Percentiles rank a stretch among this genome's conserved stretches.
These are phyloP conservation scores for Bicyclus anynana DNA, from an alignment of 1,140 invertebrate genomes.

Conservation along the genomic window DNA sequence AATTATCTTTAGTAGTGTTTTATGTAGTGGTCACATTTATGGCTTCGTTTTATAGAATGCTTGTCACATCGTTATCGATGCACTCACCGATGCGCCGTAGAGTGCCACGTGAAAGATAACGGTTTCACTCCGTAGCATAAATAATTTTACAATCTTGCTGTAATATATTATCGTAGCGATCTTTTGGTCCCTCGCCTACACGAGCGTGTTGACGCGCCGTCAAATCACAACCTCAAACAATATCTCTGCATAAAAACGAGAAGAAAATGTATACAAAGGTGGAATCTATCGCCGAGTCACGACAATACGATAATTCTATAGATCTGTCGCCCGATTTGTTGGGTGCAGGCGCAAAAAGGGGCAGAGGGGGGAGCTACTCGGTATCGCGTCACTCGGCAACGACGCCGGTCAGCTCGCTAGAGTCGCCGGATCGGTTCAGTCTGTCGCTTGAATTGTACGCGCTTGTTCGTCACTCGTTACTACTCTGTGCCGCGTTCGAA, in stretches of 20 bases:
- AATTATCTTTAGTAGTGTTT: neutral
- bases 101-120: slow-evolving; percentile 53
- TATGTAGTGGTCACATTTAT: neutral
- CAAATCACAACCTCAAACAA: slow-evolving; percentile 49
- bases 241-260: slow-evolving; percentile 50
- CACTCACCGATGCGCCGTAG: slow-evolving; percentile 30
- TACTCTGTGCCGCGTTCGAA: slow-evolving; percentile 33
- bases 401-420: slow-evolving; percentile 37
- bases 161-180: slow-evolving; percentile 40
- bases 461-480: slow-evolving; percentile 27
- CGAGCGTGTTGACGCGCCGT: slow-evolving; percentile 39
- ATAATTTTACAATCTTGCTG: slow-evolving; percentile 55
- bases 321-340: slow-evolving; percentile 53
- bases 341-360: slow-evolving; percentile 41
- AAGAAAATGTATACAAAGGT: slow-evolving; percentile 60
- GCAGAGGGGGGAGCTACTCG: slow-evolving; percentile 40
- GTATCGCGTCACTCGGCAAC: slow-evolving; percentile 47
- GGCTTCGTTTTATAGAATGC: neutral
- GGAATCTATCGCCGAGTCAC: slow-evolving; percentile 49
- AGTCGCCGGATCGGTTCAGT: slow-evolving; percentile 41
- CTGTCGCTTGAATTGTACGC: slow-evolving; percentile 32
- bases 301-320: slow-evolving; percentile 52
- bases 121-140: slow-evolving; percentile 45
- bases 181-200: slow-evolving; percentile 40
- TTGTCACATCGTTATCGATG: slow-evolving; percentile 32